Evolutionary conservation across 2,797 vertebrate genomes (phyloP).

Genomic region (Pipistrellus pygmaeus): DNA sequence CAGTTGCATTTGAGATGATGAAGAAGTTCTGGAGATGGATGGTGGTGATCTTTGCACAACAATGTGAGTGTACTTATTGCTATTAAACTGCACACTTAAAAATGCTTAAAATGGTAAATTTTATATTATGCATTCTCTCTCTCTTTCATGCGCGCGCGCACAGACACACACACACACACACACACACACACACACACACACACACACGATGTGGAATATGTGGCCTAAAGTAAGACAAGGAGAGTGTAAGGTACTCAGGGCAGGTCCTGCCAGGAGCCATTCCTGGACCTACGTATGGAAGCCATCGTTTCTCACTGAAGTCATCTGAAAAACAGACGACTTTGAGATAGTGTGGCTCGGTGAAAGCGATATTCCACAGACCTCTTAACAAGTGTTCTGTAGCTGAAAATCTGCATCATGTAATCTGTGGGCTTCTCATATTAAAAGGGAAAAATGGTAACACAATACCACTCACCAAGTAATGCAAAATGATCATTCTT

Average conservation of each 20-base stretch:
- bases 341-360: constrained; percentile 46
- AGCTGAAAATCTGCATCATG: background rate
- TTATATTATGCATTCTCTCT: background rate
- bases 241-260: constrained; percentile 52
- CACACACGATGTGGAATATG: background rate
- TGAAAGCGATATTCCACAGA: constrained; percentile 69
- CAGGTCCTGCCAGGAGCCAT: background rate
- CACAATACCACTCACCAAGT: background rate
- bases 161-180: background rate
- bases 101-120: background rate
- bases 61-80: background rate
- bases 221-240: background rate
- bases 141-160: background rate
- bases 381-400: constrained; percentile 56
- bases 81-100: background rate
- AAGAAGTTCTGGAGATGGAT: background rate
- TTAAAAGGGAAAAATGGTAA: constrained; percentile 42
- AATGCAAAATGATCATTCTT: constrained; percentile 41
- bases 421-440: constrained; percentile 60
- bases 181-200: background rate
- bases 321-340: constrained; percentile 78
- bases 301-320: constrained; percentile 69
- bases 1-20: background rate
- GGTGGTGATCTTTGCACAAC: no score
- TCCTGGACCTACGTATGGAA: constrained; percentile 58